These are phyloP conservation scores for Dasypus novemcinctus DNA, from an alignment of 2,113 vertebrate genomes.

Conservation along the genomic window DNA sequence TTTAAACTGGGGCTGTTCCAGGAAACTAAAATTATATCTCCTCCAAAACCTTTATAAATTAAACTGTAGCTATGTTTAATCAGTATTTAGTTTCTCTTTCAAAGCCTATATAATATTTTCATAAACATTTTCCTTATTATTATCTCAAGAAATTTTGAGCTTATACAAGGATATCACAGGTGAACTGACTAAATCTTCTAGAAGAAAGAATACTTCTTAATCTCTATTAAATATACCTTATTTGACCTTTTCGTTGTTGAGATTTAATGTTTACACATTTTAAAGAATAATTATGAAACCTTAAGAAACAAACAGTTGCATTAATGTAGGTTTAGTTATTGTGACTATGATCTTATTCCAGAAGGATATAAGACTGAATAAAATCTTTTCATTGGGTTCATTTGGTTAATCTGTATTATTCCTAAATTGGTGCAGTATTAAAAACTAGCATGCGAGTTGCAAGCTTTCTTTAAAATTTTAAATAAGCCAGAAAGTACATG, in stretches of 20 bases:
- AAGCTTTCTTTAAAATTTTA: conserved; percentile 32
- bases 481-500: neutral
- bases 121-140: conserved; percentile 36
- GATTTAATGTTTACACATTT: neutral
- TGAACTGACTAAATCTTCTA: conserved; percentile 9
- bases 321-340: conserved; percentile 17
- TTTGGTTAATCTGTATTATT: conserved; percentile 30
- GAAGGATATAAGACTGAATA: neutral
- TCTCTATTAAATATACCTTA: neutral
- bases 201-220: neutral
- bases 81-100: neutral
- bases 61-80: neutral
- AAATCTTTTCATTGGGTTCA: conserved; percentile 7
- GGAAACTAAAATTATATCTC: conserved; percentile 4
- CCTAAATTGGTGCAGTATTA: neutral
- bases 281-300: conserved; percentile 37
- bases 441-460: conserved; percentile 19
- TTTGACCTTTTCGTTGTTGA: neutral
- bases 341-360: conserved; percentile 7
- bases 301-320: neutral
- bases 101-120: conserved; percentile 35
- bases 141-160: conserved; percentile 15
- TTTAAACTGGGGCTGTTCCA: neutral
- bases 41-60: conserved; percentile 36
- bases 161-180: neutral